phyloP scores from a whole-genome alignment of 2,797 vertebrate genomes.

The Allobates femoralis region DNA sequence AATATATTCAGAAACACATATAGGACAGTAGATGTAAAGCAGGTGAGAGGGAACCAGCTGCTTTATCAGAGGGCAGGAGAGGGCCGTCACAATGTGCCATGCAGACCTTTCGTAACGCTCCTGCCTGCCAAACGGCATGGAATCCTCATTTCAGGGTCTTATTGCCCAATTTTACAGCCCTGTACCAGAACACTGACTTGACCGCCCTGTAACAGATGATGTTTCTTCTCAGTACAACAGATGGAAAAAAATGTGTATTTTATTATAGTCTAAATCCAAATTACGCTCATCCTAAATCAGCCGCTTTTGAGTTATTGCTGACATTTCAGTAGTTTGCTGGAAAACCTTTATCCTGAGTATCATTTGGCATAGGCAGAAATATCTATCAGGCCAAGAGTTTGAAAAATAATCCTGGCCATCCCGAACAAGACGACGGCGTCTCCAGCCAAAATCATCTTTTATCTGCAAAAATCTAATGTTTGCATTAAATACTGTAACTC shows the following conservation, averaged over 20 bases:
- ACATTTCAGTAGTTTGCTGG: constrained; percentile 48
- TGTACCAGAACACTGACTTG: background rate
- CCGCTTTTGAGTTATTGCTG: constrained; percentile 27
- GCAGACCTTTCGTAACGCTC: background rate
- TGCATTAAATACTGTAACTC: background rate
- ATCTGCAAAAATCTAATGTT: background rate
- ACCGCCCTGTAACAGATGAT: background rate
- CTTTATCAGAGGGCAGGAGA: background rate
- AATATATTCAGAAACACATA: too few species aligned
- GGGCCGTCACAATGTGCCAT: background rate
- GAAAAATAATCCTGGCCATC: constrained; percentile 28
- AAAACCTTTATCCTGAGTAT: constrained; percentile 33
- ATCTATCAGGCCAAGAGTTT: constrained; percentile 27
- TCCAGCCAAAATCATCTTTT: constrained; percentile 33
- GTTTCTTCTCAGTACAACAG: background rate
- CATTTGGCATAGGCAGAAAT: constrained; percentile 35
- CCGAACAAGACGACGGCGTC: background rate
- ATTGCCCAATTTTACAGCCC: background rate
- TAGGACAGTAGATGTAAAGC: background rate
- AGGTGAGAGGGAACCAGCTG: background rate
- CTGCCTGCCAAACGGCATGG: background rate
- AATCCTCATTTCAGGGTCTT: background rate
- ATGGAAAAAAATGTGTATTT: constrained; percentile 15
- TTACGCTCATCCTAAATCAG: constrained; percentile 31
- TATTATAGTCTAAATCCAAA: constrained; percentile 4